A percentile compares a stretch with the other conserved stretches of the same genome.
These are phyloP conservation scores for Buathra laborator DNA, from an alignment of 2,888 invertebrate genomes.

Conservation along the genomic window DNA sequence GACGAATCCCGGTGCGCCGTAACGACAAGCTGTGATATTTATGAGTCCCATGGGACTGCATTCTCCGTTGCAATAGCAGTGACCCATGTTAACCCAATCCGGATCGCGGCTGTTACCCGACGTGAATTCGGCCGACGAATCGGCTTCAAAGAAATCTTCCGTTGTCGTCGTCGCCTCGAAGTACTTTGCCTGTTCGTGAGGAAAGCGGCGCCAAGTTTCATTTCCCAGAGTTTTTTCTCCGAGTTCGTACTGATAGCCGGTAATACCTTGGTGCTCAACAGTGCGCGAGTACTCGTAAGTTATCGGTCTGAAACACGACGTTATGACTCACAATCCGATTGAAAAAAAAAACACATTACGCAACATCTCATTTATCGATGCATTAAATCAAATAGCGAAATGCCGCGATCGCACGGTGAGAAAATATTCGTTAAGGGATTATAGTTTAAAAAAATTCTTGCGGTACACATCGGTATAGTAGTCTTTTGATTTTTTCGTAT, in stretches of 20 bases:
- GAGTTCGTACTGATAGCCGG: conserved; percentile 90
- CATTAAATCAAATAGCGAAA: too few relatives aligned
- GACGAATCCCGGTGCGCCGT: conserved; percentile 93
- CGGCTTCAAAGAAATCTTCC: conserved; percentile 80
- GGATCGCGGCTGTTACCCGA: conserved; percentile 71
- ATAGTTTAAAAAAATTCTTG: too few relatives aligned
- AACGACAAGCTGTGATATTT: conserved; percentile 92
- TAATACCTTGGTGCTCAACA: conserved; percentile 87
- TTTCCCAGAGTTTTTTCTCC: conserved; percentile 87
- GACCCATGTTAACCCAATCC: conserved; percentile 80
- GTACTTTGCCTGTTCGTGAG: conserved; percentile 82
- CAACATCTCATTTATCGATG: not conserved
- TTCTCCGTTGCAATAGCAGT: conserved; percentile 91
- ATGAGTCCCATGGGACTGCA: conserved; percentile 91
- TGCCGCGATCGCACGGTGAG: too few relatives aligned
- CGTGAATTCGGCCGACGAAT: conserved; percentile 66
- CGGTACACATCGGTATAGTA: too few relatives aligned
- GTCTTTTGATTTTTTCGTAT: too few relatives aligned
- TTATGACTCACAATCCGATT: not conserved
- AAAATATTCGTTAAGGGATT: too few relatives aligned
- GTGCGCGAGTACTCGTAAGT: conserved; percentile 86
- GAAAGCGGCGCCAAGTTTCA: conserved; percentile 79
- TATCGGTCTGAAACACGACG: conserved; percentile 71
- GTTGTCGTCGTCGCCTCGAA: conserved; percentile 80
- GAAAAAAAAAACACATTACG: not conserved